These are phyloP conservation scores for Mya arenaria DNA, from an alignment of 1,140 invertebrate species.

Conservation along the genomic window DNA sequence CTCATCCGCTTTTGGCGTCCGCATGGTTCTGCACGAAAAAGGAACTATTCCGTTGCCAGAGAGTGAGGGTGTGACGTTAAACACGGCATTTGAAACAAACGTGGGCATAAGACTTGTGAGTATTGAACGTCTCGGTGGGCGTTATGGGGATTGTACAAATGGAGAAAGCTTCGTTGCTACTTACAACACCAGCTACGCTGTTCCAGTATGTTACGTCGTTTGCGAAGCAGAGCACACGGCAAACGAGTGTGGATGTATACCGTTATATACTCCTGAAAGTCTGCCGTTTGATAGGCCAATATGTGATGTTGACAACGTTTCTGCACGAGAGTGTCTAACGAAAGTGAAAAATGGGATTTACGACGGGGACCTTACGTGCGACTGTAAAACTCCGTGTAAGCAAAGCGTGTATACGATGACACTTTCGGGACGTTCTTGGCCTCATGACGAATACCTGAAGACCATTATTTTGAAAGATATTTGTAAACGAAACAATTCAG, in stretches of 20 bases:
- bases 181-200: not conserved
- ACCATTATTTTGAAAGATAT: not conserved
- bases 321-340: not conserved
- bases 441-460: not conserved
- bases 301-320: not conserved
- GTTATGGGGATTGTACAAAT: constrained; percentile 1
- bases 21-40: constrained; percentile 10
- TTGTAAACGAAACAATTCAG: not conserved
- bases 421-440: not conserved
- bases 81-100: not conserved
- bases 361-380: not conserved
- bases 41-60: not conserved
- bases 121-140: not conserved
- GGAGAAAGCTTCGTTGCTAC: not conserved
- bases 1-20: constrained; percentile 2
- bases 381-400: not conserved
- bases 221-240: not conserved
- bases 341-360: not conserved
- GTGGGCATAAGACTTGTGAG: not conserved
- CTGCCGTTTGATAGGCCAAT: not conserved
- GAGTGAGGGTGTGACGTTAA: not conserved
- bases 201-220: not conserved
- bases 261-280: not conserved
- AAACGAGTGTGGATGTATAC: not conserved
- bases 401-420: constrained; percentile 1